phyloP scores from a whole-genome alignment of 2,888 invertebrate genomes.

The Endotricha flammealis region DNA sequence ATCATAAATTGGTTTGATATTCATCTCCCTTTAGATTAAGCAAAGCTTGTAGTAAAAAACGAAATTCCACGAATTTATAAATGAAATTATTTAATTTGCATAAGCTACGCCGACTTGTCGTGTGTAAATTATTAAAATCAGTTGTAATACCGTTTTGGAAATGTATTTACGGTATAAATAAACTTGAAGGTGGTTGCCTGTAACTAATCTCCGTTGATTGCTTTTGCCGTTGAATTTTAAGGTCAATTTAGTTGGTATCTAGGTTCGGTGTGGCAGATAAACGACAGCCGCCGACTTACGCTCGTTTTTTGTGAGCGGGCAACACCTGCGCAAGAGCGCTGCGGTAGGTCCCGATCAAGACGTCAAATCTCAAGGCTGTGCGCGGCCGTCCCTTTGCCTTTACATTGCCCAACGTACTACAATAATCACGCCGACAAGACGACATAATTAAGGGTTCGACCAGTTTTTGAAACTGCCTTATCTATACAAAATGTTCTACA shows the following conservation, averaged over 20 bases:
- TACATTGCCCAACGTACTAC: conserved; percentile 49
- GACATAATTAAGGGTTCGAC: conserved; percentile 41
- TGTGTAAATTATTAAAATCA: conserved; percentile 8
- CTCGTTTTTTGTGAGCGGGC: conserved; percentile 59
- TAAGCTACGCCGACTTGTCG: conserved; percentile 17
- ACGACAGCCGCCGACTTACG: conserved; percentile 63
- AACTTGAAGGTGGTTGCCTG: not conserved
- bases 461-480: conserved; percentile 22
- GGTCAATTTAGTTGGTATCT: conserved; percentile 52
- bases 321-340: conserved; percentile 72
- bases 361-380: conserved; percentile 74
- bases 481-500: conserved; percentile 13
- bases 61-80: conserved; percentile 6
- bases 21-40: conserved; percentile 4
- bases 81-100: conserved; percentile 16
- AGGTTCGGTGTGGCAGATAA: conserved; percentile 46
- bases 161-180: not conserved
- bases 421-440: conserved; percentile 43
- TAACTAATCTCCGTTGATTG: conserved; percentile 10
- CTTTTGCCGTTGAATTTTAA: conserved; percentile 37
- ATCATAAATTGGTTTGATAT: conserved; percentile 7
- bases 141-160: not conserved
- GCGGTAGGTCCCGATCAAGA: conserved; percentile 78
- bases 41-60: not conserved
- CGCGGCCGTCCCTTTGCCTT: conserved; percentile 51